Evolutionary conservation across 2,797 vertebrate species (phyloP).

Genomic region (Gephyroberyx darwinii): DNA sequence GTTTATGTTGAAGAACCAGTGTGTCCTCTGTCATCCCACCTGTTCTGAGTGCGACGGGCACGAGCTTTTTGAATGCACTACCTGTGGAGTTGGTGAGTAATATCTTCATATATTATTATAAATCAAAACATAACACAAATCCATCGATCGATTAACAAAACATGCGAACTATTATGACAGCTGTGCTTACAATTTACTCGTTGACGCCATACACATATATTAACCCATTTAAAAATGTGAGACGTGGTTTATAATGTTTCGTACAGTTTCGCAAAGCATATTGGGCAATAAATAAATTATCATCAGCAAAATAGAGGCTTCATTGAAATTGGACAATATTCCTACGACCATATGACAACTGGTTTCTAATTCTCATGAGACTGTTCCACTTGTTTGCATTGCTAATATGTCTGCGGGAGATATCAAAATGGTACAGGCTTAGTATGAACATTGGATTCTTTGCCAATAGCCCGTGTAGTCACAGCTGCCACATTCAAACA

Average conservation of each 20-base stretch:
- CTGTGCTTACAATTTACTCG: not conserved
- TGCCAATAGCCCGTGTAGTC: not conserved
- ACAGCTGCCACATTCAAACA: conserved; percentile 43
- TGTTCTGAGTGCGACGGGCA: conserved; percentile 84
- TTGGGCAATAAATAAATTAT: not conserved
- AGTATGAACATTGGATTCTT: not conserved
- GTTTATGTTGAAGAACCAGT: conserved; percentile 81
- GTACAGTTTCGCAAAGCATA: not conserved
- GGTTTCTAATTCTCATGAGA: not conserved
- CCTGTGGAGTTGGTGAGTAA: conserved; percentile 84
- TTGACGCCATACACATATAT: not conserved
- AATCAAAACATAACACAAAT: not conserved
- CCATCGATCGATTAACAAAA: not conserved
- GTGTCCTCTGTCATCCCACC: conserved; percentile 84
- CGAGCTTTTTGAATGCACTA: conserved; percentile 84
- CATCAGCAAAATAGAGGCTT: not conserved
- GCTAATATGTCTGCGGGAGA: not conserved
- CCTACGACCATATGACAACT: not conserved
- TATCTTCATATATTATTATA: not conserved
- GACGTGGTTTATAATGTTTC: not conserved
- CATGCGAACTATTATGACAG: not conserved
- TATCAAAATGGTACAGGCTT: not conserved
- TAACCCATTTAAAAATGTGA: not conserved
- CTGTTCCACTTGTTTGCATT: not conserved
- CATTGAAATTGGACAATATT: not conserved